A percentile compares a stretch with the other conserved stretches of the same genome.
Conservation (phyloP, 2,113 vertebrate species). For the Corythoichthys haematopterus region DNA sequence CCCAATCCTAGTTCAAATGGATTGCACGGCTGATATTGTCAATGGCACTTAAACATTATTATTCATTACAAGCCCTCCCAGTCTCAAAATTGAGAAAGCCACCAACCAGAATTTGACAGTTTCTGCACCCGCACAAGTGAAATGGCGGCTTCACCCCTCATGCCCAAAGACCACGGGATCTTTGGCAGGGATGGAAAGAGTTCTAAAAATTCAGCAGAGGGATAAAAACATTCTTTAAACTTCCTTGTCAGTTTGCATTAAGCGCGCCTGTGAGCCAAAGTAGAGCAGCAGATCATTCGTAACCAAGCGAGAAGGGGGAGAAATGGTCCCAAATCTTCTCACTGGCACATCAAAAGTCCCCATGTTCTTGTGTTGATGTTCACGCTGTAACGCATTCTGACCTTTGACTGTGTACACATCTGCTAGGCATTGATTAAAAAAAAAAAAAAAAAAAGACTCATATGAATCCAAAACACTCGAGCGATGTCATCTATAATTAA, state of each 20-base stretch:
- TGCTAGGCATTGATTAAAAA: neutral
- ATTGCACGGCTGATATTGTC: too few relatives aligned
- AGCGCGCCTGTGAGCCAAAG: conserved; percentile 33
- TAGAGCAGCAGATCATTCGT: conserved; percentile 23
- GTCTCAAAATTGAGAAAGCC: too few relatives aligned
- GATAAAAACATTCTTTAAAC: conserved; percentile 21
- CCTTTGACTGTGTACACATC: neutral
- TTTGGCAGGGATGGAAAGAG: conserved; percentile 16
- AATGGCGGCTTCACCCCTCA: neutral
- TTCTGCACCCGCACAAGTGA: neutral
- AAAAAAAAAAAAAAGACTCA: conserved; percentile 7
- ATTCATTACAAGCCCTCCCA: too few relatives aligned
- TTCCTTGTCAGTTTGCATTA: conserved; percentile 44
- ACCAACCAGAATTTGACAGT: too few relatives aligned
- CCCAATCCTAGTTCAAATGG: too few relatives aligned
- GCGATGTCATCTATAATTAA: conserved; percentile 22
- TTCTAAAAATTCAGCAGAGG: conserved; percentile 12
- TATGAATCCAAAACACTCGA: conserved; percentile 12
- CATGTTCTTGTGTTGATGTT: conserved; percentile 38
- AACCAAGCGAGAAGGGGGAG: conserved; percentile 43
- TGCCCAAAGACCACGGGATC: conserved; percentile 31
- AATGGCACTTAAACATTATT: too few relatives aligned
- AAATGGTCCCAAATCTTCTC: conserved; percentile 38
- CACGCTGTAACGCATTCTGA: conserved; percentile 32
- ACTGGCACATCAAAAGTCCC: conserved; percentile 41